Percentiles rank a stretch among this genome's conserved stretches.
phyloP scores from a whole-genome alignment of 2,797 vertebrate genomes.

The Onychomys arenicola region DNA sequence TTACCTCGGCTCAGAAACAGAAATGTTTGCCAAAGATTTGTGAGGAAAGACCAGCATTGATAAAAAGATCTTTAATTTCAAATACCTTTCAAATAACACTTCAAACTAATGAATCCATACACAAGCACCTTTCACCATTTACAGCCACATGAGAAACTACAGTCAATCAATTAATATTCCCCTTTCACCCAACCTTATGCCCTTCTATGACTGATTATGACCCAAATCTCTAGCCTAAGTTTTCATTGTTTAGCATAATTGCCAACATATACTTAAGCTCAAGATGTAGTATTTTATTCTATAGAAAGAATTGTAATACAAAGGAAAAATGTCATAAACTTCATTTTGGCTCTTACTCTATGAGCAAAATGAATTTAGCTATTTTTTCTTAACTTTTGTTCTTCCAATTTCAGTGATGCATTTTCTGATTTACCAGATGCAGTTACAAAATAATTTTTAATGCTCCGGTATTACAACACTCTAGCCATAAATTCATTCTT shows the following conservation, averaged over 20 bases:
- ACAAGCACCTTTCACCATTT: not conserved
- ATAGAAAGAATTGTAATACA: not conserved
- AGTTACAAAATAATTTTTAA: not conserved
- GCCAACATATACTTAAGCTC: not conserved
- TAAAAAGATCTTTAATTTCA: slow-evolving; percentile 42
- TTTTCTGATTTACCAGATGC: not conserved
- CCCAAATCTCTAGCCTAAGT: not conserved
- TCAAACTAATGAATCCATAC: not conserved
- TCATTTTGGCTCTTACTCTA: not conserved
- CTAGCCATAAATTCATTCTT: not conserved
- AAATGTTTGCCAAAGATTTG: slow-evolving; percentile 58
- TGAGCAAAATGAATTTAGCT: not conserved
- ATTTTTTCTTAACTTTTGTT: not conserved
- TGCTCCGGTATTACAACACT: not conserved
- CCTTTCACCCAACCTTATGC: not conserved
- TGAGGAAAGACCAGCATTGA: slow-evolving; percentile 26
- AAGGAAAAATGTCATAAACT: not conserved
- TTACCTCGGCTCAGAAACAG: slow-evolving; percentile 64
- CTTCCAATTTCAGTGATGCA: not conserved
- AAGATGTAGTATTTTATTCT: slow-evolving; percentile 19
- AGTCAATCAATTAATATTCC: not conserved
- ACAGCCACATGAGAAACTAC: not conserved
- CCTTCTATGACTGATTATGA: slow-evolving; percentile 23
- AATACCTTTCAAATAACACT: not conserved
- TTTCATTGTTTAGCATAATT: slow-evolving; percentile 32